These are phyloP conservation scores for Marisa cornuarietis DNA, from an alignment of 1,140 invertebrate genomes.

Conservation along the genomic window DNA sequence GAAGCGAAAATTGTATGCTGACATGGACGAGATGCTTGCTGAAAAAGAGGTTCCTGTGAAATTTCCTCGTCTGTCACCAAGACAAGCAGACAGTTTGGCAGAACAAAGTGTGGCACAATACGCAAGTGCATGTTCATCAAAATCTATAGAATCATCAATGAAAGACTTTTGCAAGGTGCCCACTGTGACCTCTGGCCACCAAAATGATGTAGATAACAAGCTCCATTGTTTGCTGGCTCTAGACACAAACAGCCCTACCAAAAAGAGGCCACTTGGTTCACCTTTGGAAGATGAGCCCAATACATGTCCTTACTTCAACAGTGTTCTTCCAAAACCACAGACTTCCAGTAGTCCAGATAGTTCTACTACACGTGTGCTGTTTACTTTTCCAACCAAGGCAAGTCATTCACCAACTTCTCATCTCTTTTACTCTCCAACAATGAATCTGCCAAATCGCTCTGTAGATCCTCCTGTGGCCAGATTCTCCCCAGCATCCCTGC, in stretches of 20 bases:
- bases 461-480: neutral
- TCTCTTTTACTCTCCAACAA: conserved; percentile 2
- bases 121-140: neutral
- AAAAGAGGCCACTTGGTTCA: neutral
- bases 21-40: too few species aligned
- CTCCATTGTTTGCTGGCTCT: neutral
- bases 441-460: conserved; percentile 7
- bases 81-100: neutral
- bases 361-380: neutral
- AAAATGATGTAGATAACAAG: neutral
- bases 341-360: neutral
- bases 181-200: neutral
- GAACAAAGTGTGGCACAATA: neutral
- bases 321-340: neutral
- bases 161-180: neutral
- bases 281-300: neutral
- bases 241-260: neutral
- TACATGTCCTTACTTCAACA: too few species aligned
- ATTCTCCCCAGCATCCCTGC: neutral
- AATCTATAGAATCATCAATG: neutral
- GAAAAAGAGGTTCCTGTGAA: neutral
- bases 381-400: neutral
- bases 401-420: neutral
- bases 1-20: too few species aligned
- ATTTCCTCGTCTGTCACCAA: neutral